Evolutionary conservation across 1,140 invertebrate species (phyloP), one percentile per base, ranked within the genome.

Genomic region (Panagrolaimus sp.): DNA sequence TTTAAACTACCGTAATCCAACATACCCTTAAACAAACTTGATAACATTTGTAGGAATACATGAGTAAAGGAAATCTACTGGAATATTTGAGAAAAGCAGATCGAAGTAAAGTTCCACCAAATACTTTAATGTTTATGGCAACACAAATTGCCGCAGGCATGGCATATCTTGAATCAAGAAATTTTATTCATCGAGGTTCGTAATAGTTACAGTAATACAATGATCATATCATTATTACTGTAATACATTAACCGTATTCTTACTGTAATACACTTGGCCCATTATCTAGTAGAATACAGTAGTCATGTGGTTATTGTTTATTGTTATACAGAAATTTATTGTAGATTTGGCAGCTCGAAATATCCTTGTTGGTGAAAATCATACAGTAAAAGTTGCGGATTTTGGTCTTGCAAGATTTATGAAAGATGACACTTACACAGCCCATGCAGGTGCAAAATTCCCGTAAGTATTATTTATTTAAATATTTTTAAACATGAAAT

Each of bases 101-200:
- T 81, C 90, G 91, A 73, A 90, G 93, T 73, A 90, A 92, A 75
- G 90, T 96, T 43, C 91, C 94, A 75, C 93, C 93, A 4, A 91
- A 96, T 0, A 92, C 96, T 28, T 88, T 99, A 21, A 93, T 99
- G 88, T 94, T 98, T 84, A 97, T 99, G 89, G 95, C 96, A 1
- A 97, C 94, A 0, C 95, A 98, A 87, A 97, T 99, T 77, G 93
- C 96, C 0, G 91, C 92, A 71, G 96, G 92, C 63, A 99, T 99
- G 96, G 92, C 92, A 81, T 98, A 98, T 85, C 87, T 99, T 63
- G 96, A 99, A 86, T 91, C 90, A 78, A 88, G 92, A 73, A 91
- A 89, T 83, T 98, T 97, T 82, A 98, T 98, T 84, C 96, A 98
- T 86, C 89, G 91, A 90, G 32, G 32, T 38, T 4, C 2, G 7